A percentile compares a stretch with the other conserved stretches of the same genome.
Evolutionary conservation across 2,888 invertebrate genomes (phyloP).

Genomic region (Drosophila fungiperda): DNA sequence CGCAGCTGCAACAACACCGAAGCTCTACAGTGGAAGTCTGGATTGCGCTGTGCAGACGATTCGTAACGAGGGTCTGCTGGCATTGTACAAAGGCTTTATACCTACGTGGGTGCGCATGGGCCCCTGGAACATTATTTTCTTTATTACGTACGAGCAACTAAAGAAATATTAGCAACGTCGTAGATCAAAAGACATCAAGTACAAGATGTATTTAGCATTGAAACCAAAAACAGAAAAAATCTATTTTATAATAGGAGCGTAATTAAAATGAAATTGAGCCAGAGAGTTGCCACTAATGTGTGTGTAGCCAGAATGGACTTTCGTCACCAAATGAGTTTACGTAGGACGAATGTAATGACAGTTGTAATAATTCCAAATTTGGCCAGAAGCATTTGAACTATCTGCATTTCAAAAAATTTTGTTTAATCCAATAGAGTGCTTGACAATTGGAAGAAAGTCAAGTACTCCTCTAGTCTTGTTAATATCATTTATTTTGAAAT

Average conservation of each 20-base stretch:
- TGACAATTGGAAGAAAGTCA: slow-evolving; percentile 20
- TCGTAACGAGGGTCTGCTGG: slow-evolving; percentile 93
- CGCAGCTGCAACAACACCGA: slow-evolving; percentile 79
- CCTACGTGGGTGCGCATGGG: slow-evolving; percentile 98
- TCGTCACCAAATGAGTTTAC: slow-evolving; percentile 20
- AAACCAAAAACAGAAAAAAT: slow-evolving; percentile 65
- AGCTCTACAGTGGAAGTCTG: slow-evolving; percentile 92
- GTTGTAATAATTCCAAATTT: slow-evolving; percentile 7
- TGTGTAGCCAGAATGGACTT: slow-evolving; percentile 48
- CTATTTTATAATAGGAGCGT: slow-evolving; percentile 39
- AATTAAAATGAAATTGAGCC: slow-evolving; percentile 37
- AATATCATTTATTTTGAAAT: slow-evolving; percentile 15
- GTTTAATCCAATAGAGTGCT: neutral
- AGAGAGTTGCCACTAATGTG: slow-evolving; percentile 54
- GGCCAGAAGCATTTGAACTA: slow-evolving; percentile 52
- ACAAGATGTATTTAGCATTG: slow-evolving; percentile 67
- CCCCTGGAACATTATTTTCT: slow-evolving; percentile 98
- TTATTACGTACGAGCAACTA: slow-evolving; percentile 96
- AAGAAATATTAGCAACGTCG: slow-evolving; percentile 87
- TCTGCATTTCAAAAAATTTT: slow-evolving; percentile 43
- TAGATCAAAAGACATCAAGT: slow-evolving; percentile 44
- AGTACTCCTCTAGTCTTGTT: slow-evolving; percentile 37
- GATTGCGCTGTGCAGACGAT: slow-evolving; percentile 94
- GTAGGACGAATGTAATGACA: slow-evolving; percentile 24
- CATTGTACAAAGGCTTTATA: slow-evolving; percentile 97